Evolutionary conservation across 1,140 invertebrate genomes (phyloP), one percentile per base, ranked within the genome.

Genomic region (Eciton burchellii): DNA sequence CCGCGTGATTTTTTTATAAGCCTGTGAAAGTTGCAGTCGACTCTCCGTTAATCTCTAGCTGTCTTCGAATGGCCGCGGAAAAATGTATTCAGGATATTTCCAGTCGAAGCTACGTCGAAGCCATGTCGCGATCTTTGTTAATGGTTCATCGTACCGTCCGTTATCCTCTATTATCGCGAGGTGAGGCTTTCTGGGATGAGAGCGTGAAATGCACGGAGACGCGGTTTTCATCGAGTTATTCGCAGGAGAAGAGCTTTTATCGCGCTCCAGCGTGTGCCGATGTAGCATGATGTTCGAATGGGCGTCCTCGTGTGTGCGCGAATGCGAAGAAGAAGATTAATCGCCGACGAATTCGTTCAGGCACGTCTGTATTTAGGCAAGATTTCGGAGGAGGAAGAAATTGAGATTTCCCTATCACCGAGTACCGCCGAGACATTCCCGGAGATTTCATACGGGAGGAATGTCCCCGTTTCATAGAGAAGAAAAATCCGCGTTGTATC

Each of bases 1-100:
- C 16, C 11, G 21, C 1, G 41, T 88, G 56, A 86, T 73, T 88
- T 86, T 73, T 87, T 74, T 52, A 79, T 24, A 9, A 56, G 49
- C 19, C 14, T 52, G 29, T 73, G 63, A 76, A 83, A 85, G 81
- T 76, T 85, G 79, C 49, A 81, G 56, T 14, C 11, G 24, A 59
- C 24, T 26, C 52, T 79, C 52, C 63, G 70, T 43, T 70, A 70
- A 79, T 68, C 54, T 41, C 11, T 12, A 52, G 9, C 21, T 26
- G 54, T 56, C 2, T 57, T 70, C 8, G 21, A 57, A 43, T 11
- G 8, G 16, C 19, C 16, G 2, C 1, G 24, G 19, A n/a, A 11
- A 29, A n/a, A n/a, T n/a, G n/a, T 66, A 5, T 16, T 11, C n/a
- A n/a, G 6, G 5, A 49, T 21, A 57, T 70, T 56, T 19, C 8